Percentiles rank a stretch among this genome's conserved stretches.
phyloP scores from a whole-genome alignment of 2,888 invertebrate genomes.

The Eupithecia dodoneata region DNA sequence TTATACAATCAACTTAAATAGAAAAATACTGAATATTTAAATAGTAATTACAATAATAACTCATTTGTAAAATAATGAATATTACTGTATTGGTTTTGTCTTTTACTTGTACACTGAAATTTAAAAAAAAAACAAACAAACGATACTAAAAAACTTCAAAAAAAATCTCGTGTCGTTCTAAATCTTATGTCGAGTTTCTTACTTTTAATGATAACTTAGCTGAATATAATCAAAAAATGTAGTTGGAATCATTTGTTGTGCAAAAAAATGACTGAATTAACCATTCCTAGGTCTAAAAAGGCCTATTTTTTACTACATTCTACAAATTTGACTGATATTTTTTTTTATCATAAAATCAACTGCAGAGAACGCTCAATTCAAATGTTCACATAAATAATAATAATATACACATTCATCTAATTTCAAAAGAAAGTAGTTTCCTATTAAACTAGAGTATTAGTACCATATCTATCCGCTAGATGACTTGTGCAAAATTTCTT shows the following conservation, averaged over 20 bases:
- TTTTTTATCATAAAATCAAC: neutral
- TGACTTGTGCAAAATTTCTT: neutral
- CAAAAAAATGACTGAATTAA: neutral
- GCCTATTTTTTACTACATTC: neutral
- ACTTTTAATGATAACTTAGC: neutral
- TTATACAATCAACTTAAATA: neutral
- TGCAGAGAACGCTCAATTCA: neutral
- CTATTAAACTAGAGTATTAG: neutral
- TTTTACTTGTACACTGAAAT: neutral
- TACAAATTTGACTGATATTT: neutral
- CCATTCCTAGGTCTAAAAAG: constrained; percentile 4
- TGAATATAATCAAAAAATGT: neutral
- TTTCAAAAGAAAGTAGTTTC: neutral
- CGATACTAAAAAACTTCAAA: neutral
- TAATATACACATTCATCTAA: neutral
- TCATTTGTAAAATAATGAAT: neutral
- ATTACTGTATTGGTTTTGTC: neutral
- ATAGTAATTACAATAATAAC: neutral
- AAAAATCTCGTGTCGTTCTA: neutral
- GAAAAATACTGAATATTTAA: neutral
- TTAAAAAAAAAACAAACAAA: neutral
- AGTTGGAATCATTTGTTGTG: neutral
- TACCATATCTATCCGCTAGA: neutral
- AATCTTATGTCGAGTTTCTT: neutral
- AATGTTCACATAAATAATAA: too few species aligned